Conservation (phyloP, 2,888 invertebrate genomes). For the Cabera pusaria region DNA sequence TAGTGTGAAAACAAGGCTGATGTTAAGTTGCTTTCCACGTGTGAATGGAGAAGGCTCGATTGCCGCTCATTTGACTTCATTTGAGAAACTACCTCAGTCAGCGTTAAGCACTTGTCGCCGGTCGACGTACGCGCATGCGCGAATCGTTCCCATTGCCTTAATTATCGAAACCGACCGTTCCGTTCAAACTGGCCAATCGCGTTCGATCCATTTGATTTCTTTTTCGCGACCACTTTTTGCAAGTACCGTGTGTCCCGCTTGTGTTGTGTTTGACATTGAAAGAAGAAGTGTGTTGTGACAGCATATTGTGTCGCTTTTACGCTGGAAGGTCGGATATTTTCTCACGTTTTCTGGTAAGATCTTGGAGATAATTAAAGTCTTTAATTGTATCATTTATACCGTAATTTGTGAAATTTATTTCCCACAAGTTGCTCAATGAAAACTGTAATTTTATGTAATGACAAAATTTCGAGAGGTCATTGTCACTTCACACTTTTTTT, state of each 20-base stretch:
- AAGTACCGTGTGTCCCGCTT: constrained; percentile 63
- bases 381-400: constrained; percentile 48
- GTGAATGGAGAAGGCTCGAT: constrained; percentile 75
- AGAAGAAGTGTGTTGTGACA: constrained; percentile 39
- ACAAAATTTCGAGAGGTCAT: constrained; percentile 24
- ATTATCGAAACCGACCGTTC: constrained; percentile 63
- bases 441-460: constrained; percentile 26
- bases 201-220: constrained; percentile 70
- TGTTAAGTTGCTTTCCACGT: too few species aligned
- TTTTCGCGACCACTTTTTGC: constrained; percentile 63
- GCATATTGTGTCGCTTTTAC: constrained; percentile 38
- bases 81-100: constrained; percentile 71
- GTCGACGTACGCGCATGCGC: constrained; percentile 62
- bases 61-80: constrained; percentile 70
- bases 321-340: constrained; percentile 66
- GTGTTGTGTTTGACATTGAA: constrained; percentile 68
- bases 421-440: constrained; percentile 26
- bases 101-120: constrained; percentile 64
- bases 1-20: too few species aligned
- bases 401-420: constrained; percentile 35
- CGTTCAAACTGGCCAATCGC: constrained; percentile 64
- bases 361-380: constrained; percentile 42
- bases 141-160: constrained; percentile 47
- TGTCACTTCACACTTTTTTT: constrained; percentile 24
- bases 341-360: constrained; percentile 67